Evolutionary conservation across 1,140 invertebrate species (phyloP), one percentile per base, ranked within the genome.

Genomic region (Bombus waltoni): DNA sequence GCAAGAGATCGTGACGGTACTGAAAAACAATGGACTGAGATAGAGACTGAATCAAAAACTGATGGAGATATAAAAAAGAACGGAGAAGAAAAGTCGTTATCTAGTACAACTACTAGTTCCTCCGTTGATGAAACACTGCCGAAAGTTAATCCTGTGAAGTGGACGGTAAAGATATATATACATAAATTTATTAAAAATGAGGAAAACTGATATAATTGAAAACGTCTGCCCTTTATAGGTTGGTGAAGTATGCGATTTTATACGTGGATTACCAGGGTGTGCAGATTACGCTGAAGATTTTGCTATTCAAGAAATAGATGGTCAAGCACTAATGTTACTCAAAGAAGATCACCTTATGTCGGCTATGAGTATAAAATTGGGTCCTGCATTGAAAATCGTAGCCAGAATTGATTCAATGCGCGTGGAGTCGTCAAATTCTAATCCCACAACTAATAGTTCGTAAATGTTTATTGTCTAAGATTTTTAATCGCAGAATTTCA

Each of bases 221-320:
- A 80, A 53, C 11, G 35, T 32, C 1, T 62, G 15, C 75, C 92
- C 89, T 73, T 78, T 70, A 28, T 92, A 97, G 96, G 97, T 98
- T 59, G 94, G 96, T 42, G 97, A 98, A 92, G 97, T 98, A 0
- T 97, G 97, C 92, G 98, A 99, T 68, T 99, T 99, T 91, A 98
- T 99, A 85, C 96, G 97, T 81, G 97, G 97, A 87, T 95, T 99
- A 81, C 97, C 96, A 2, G 99, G 98, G 0, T 99, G 98, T 94
- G 96, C 97, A 2, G 97, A 98, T 90, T 99, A 99, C 93, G 98
- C 98, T 1, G 98, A 99, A 93, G 98, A 99, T 93, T 99, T 99
- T 95, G 96, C 97, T 2, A 97, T 98, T 77, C 98, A 99, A 93
- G 98, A 99, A 95, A 99, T 99, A 88, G 98, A 99, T 93, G 98